A percentile compares a stretch with the other conserved stretches of the same genome.
Conservation (phyloP, 2,797 vertebrate species). For the Cossypha niveicapilla region DNA sequence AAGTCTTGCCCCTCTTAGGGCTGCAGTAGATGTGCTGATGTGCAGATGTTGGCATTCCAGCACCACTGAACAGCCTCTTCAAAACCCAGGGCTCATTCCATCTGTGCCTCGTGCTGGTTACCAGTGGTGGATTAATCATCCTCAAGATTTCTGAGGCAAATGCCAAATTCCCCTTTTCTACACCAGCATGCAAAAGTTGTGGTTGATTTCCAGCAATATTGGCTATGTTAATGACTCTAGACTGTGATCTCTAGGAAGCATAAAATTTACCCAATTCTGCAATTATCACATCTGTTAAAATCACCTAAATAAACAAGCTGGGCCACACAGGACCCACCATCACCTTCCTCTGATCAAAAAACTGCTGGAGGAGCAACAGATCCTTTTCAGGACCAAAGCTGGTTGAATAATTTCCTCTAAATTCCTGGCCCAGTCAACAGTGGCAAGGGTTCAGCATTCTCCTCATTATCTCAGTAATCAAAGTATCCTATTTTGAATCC, state of each 20-base stretch:
- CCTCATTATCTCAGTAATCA: background rate
- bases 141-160: background rate
- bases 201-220: background rate
- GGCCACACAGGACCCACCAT: background rate
- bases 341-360: background rate
- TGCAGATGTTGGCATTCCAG: background rate
- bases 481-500: background rate
- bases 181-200: background rate
- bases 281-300: background rate
- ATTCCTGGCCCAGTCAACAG: background rate
- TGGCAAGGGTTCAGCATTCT: background rate
- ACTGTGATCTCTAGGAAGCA: background rate
- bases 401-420: background rate
- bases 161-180: background rate
- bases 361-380: background rate
- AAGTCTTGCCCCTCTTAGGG: constrained; percentile 18
- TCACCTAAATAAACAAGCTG: background rate
- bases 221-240: background rate
- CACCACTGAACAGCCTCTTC: background rate
- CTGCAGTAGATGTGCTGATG: background rate
- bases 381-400: background rate
- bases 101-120: background rate
- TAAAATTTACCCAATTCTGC: background rate
- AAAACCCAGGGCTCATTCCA: background rate
- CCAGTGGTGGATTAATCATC: background rate